Evolutionary conservation across 2,797 vertebrate genomes (phyloP).

Genomic region (Ambastaia sidthimunki): DNA sequence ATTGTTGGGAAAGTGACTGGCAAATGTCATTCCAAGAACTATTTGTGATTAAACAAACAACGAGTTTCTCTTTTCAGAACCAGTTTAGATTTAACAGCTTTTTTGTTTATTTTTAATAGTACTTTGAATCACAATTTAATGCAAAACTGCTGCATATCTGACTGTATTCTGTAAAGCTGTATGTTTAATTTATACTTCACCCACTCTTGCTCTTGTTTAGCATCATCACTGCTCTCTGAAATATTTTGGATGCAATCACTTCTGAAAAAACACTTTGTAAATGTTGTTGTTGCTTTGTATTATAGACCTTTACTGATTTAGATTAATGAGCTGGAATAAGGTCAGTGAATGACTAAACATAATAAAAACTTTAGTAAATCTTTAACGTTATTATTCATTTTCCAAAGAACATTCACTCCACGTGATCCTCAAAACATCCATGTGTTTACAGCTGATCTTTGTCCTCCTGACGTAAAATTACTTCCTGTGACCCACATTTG

Average conservation of each 20-base stretch:
- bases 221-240: neutral
- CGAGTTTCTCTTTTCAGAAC: no score
- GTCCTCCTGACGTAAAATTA: neutral
- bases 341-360: neutral
- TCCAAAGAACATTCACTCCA: neutral
- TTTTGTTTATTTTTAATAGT: no score
- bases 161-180: no score
- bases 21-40: neutral
- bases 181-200: no score
- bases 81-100: no score
- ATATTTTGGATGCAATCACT: neutral
- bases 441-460: neutral
- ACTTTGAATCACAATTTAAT: no score
- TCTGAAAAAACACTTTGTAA: neutral
- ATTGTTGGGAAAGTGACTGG: neutral
- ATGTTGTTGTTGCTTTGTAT: neutral
- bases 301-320: neutral
- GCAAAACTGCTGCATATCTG: no score
- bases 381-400: slow-evolving; percentile 9
- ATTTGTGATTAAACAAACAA: no score
- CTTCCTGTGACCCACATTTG: slow-evolving; percentile 4
- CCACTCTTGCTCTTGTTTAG: neutral
- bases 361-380: neutral
- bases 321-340: neutral
- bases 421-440: neutral